Evolutionary conservation across 2,797 vertebrate species (phyloP).

Genomic region (Bufotes viridis): DNA sequence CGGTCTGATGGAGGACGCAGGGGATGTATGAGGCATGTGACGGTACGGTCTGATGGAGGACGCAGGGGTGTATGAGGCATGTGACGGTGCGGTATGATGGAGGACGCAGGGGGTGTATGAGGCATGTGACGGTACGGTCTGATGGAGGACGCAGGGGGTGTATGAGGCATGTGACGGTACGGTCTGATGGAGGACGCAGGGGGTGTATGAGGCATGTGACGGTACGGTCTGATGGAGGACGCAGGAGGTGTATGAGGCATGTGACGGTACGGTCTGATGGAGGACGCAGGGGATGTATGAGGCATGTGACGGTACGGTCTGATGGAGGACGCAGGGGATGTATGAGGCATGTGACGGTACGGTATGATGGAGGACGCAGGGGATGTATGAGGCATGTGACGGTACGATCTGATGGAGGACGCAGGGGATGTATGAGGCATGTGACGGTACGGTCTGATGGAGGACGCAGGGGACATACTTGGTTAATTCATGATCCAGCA

Average conservation of each 20-base stretch:
- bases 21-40: neutral
- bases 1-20: neutral
- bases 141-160: neutral
- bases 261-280: no score
- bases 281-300: neutral
- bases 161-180: no score
- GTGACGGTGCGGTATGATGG: neutral
- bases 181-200: no score
- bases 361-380: no score
- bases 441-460: neutral
- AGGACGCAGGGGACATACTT: conserved; percentile 79
- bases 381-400: no score
- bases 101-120: neutral
- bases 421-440: neutral
- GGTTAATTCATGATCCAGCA: conserved; percentile 94
- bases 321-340: neutral
- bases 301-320: no score
- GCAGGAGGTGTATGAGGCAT: neutral
- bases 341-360: no score
- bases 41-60: neutral
- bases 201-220: no score
- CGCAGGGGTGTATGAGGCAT: neutral
- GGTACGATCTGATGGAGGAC: no score
- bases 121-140: no score
- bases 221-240: no score